These are phyloP conservation scores for Drosophila putrida DNA, from an alignment of 2,888 invertebrate genomes.

Conservation along the genomic window DNA sequence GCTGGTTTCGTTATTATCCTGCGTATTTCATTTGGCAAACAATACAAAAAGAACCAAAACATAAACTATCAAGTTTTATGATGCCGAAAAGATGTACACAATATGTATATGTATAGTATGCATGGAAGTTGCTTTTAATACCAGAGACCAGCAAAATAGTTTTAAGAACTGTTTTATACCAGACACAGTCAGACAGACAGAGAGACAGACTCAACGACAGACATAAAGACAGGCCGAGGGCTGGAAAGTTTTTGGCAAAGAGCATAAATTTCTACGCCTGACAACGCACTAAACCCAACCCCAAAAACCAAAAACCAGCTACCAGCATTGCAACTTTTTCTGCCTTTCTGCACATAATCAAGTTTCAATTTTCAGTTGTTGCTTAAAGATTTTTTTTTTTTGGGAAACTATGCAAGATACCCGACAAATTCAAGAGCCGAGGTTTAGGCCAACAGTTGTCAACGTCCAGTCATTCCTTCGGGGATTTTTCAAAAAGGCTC, in stretches of 20 bases:
- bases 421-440: slow-evolving; percentile 38
- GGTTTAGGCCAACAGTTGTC: slow-evolving; percentile 68
- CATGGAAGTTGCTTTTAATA: slow-evolving; percentile 64
- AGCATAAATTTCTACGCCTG: slow-evolving; percentile 75
- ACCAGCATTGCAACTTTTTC: slow-evolving; percentile 53
- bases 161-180: slow-evolving; percentile 49
- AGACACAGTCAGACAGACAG: slow-evolving; percentile 26
- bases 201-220: background rate
- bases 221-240: slow-evolving; percentile 32
- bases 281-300: slow-evolving; percentile 38
- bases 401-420: slow-evolving; percentile 58
- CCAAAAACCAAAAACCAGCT: slow-evolving; percentile 1
- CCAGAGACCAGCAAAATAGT: slow-evolving; percentile 64
- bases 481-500: slow-evolving; percentile 35
- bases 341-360: slow-evolving; percentile 83
- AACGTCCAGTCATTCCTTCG: slow-evolving; percentile 51
- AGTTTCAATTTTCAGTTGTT: slow-evolving; percentile 83
- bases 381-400: slow-evolving; percentile 48
- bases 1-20: slow-evolving; percentile 36
- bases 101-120: slow-evolving; percentile 24
- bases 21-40: slow-evolving; percentile 57
- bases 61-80: slow-evolving; percentile 77
- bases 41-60: slow-evolving; percentile 51
- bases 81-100: slow-evolving; percentile 64
- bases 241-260: slow-evolving; percentile 74